phyloP scores from a whole-genome alignment of 2,888 invertebrate species.

The Conus canariensis region DNA sequence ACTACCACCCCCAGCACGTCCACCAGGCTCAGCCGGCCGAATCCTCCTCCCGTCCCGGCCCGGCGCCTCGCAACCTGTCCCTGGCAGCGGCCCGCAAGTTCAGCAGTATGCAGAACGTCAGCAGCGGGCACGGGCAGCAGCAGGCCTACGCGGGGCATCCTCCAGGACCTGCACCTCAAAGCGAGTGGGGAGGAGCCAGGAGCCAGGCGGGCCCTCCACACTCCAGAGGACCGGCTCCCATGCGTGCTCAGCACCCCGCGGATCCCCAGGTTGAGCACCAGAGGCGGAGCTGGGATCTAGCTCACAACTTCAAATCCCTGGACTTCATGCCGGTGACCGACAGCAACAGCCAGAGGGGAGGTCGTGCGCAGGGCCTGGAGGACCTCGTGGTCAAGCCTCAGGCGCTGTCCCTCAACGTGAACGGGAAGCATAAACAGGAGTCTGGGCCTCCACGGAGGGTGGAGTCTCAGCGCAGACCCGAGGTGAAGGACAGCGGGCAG shows the following conservation, averaged over 20 bases:
- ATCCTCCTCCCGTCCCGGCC: background rate
- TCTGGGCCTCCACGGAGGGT: background rate
- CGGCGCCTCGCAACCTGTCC: conserved; percentile 11
- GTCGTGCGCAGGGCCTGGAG: background rate
- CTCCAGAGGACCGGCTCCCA: background rate
- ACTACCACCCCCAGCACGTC: background rate
- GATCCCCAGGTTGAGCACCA: conserved; percentile 15
- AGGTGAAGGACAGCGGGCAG: background rate
- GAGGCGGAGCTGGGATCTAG: conserved; percentile 41
- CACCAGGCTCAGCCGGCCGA: background rate
- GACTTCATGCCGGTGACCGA: conserved; percentile 33
- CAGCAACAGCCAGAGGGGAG: background rate
- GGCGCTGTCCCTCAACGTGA: conserved; percentile 23
- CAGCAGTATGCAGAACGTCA: conserved; percentile 52
- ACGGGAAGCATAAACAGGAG: background rate
- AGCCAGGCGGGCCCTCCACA: background rate
- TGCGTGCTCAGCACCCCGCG: conserved; percentile 11
- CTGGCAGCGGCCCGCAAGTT: conserved; percentile 44
- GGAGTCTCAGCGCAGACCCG: background rate
- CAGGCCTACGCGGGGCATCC: background rate
- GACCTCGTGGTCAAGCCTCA: conserved; percentile 36
- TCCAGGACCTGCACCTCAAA: background rate
- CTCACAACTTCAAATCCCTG: conserved; percentile 37
- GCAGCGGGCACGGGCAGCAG: conserved; percentile 21
- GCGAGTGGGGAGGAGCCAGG: background rate